phyloP scores from a whole-genome alignment of 2,888 invertebrate genomes.

The Acanthosepion esculentum region DNA sequence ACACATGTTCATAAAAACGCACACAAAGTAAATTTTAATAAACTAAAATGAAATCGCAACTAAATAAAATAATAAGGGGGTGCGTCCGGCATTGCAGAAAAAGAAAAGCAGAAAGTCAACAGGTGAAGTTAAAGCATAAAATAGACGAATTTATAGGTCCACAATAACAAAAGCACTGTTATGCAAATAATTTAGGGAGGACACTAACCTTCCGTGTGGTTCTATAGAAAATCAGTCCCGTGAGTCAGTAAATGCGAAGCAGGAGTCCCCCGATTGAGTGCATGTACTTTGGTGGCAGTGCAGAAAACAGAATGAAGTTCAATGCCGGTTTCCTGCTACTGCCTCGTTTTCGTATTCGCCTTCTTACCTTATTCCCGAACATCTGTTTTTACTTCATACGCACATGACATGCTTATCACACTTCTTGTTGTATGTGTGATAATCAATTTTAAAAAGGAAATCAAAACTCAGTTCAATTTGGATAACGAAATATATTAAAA shows the following conservation, averaged over 20 bases:
- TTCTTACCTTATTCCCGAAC: not conserved
- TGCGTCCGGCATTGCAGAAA: not conserved
- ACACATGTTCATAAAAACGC: not conserved
- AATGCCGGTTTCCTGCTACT: not conserved
- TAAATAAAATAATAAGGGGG: not conserved
- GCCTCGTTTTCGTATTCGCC: slow-evolving; percentile 6
- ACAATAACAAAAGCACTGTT: not conserved
- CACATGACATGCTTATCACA: no score
- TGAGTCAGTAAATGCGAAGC: slow-evolving; percentile 1
- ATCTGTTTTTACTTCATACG: not conserved
- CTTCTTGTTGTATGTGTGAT: no score
- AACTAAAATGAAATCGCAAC: not conserved
- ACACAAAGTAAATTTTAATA: not conserved
- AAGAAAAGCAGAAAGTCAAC: not conserved
- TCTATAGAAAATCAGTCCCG: not conserved
- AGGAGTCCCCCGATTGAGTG: not conserved
- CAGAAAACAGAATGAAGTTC: not conserved
- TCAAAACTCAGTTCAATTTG: no score
- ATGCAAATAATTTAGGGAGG: not conserved
- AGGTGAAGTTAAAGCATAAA: not conserved
- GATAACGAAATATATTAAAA: no score
- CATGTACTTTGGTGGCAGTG: not conserved
- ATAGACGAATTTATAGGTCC: not conserved
- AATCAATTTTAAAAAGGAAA: no score
- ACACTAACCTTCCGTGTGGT: slow-evolving; percentile 12